Percentiles rank a stretch among this genome's conserved stretches.
Evolutionary conservation across 2,888 invertebrate genomes (phyloP).

Genomic region (Orthosia gracilis): DNA sequence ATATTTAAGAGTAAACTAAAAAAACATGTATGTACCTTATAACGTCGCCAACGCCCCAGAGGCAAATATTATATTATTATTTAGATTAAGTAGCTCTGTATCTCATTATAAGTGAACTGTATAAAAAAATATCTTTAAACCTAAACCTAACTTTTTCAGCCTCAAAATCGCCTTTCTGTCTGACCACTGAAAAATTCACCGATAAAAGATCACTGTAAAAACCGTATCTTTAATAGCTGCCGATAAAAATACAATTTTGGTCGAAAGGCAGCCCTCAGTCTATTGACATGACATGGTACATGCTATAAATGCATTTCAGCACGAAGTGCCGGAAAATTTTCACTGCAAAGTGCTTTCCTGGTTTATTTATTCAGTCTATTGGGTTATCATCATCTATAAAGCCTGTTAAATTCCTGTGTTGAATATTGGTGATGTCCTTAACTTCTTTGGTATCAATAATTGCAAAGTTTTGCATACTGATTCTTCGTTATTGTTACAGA

Average conservation of each 20-base stretch:
- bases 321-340: slow-evolving; percentile 32
- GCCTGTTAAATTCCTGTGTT: not conserved
- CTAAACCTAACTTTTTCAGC: no score
- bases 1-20: no score
- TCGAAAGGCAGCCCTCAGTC: slow-evolving; percentile 41
- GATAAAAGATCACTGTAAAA: slow-evolving; percentile 16
- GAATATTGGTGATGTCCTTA: not conserved
- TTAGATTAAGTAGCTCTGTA: no score
- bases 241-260: slow-evolving; percentile 57
- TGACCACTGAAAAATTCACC: not conserved
- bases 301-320: slow-evolving; percentile 63
- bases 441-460: not conserved
- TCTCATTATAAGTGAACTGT: no score
- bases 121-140: no score
- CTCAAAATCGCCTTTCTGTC: not conserved
- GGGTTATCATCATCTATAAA: slow-evolving; percentile 16
- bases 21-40: no score
- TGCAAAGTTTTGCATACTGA: not conserved
- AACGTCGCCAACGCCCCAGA: no score
- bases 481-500: not conserved
- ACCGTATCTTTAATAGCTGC: slow-evolving; percentile 29
- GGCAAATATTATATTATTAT: no score
- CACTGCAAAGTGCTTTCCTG: slow-evolving; percentile 33
- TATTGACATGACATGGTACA: slow-evolving; percentile 57
- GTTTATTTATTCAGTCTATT: slow-evolving; percentile 32